Evolutionary conservation across 2,113 vertebrate species (phyloP).

Genomic region (Corapipo altera): DNA sequence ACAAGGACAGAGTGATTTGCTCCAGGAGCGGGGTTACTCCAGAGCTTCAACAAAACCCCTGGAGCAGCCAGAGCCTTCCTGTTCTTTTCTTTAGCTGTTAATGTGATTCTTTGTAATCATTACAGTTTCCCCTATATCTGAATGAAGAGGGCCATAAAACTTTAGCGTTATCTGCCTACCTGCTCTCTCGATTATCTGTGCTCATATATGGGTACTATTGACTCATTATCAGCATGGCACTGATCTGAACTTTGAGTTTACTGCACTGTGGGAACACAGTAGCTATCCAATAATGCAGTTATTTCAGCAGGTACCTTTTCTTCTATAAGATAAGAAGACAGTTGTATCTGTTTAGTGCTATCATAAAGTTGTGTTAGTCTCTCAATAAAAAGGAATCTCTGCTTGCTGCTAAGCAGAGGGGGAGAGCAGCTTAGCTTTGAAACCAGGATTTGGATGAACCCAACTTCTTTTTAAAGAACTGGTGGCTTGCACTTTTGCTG

Average conservation of each 20-base stretch:
- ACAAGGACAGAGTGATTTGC: rapidly evolving
- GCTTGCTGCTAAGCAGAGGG: background rate
- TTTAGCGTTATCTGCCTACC: background rate
- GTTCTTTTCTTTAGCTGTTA: background rate
- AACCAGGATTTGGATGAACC: background rate
- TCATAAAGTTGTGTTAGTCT: slow-evolving; percentile 3
- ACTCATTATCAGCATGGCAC: background rate
- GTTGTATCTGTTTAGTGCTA: slow-evolving; percentile 29
- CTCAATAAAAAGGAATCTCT: background rate
- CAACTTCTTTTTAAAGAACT: background rate
- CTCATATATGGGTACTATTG: background rate
- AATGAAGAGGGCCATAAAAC: background rate
- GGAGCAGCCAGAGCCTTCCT: background rate
- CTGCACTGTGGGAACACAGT: slow-evolving; percentile 14
- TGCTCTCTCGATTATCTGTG: background rate
- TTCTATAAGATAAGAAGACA: background rate
- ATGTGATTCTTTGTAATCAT: background rate
- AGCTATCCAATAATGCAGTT: background rate
- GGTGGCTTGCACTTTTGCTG: background rate
- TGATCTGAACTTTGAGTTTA: slow-evolving; percentile 56
- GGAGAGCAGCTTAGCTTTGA: background rate
- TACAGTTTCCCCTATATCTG: background rate
- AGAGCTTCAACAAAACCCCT: background rate
- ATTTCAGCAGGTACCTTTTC: slow-evolving; percentile 21
- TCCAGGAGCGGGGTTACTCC: background rate